Conservation (phyloP, 2,113 vertebrate species). For the Zonotrichia leucophrys region DNA sequence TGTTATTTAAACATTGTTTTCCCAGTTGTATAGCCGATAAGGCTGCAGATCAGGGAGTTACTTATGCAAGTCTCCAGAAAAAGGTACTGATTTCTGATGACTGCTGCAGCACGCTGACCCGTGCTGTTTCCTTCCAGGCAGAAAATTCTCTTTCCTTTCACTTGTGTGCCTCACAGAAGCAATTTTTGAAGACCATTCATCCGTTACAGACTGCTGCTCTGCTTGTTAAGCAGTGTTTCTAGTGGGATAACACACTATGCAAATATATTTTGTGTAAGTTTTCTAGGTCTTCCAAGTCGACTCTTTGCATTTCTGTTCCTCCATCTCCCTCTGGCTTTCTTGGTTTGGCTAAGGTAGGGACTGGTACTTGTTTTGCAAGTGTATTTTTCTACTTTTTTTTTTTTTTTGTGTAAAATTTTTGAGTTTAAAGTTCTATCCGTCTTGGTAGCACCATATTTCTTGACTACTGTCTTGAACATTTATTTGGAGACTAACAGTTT, state of each 20-base stretch:
- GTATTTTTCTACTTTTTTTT: background rate
- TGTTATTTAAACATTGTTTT: background rate
- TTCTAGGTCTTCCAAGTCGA: background rate
- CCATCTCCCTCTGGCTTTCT: background rate
- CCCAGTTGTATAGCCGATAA: background rate
- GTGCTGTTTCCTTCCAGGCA: conserved; percentile 11
- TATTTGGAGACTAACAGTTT: background rate
- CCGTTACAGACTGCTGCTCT: background rate
- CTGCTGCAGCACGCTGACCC: background rate
- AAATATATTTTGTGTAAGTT: background rate
- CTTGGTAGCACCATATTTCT: background rate
- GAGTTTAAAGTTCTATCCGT: background rate
- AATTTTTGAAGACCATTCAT: conserved; percentile 1
- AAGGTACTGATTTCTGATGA: background rate
- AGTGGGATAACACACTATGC: background rate
- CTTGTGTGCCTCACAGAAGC: background rate
- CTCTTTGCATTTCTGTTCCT: background rate
- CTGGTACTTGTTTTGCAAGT: background rate
- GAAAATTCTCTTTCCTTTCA: conserved; percentile 3
- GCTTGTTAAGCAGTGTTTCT: background rate
- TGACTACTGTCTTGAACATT: accelerated
- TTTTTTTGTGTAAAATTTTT: background rate
- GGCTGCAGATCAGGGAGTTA: background rate
- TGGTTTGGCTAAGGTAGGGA: background rate
- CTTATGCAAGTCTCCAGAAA: background rate